These are phyloP conservation scores for Neopipo cinnamomea DNA, from an alignment of 2,113 vertebrate species.

Conservation along the genomic window DNA sequence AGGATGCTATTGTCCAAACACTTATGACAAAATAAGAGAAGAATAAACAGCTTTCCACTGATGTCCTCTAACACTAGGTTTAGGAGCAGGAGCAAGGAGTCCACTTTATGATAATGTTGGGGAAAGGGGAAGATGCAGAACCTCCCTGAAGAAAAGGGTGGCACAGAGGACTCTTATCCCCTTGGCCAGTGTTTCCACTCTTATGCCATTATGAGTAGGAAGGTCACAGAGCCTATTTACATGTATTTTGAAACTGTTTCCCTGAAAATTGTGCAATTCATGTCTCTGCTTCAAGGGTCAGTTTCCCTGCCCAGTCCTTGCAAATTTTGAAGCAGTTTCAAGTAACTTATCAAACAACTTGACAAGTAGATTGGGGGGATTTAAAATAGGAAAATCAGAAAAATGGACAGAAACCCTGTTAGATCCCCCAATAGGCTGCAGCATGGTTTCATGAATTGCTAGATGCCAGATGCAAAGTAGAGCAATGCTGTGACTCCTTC, in stretches of 20 bases:
- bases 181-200: not conserved
- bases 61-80: not conserved
- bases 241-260: not conserved
- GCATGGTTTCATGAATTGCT: not conserved
- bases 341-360: not conserved
- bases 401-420: not conserved
- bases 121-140: not conserved
- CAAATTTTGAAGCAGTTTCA: not conserved
- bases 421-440: not conserved
- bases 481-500: not conserved
- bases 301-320: not conserved
- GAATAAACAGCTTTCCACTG: not conserved
- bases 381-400: not conserved
- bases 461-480: not conserved
- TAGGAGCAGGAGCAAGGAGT: not conserved
- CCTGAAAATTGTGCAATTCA: not conserved
- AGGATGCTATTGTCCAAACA: not conserved
- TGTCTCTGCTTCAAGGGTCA: not conserved
- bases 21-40: not conserved
- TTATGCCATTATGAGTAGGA: not conserved
- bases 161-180: accelerated
- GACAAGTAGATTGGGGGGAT: not conserved
- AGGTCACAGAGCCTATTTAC: not conserved
- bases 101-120: not conserved
- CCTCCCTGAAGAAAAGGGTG: not conserved